Base-by-base conservation (phyloP, 2,888 invertebrate species). In the Ochropleura plecta region DNA sequence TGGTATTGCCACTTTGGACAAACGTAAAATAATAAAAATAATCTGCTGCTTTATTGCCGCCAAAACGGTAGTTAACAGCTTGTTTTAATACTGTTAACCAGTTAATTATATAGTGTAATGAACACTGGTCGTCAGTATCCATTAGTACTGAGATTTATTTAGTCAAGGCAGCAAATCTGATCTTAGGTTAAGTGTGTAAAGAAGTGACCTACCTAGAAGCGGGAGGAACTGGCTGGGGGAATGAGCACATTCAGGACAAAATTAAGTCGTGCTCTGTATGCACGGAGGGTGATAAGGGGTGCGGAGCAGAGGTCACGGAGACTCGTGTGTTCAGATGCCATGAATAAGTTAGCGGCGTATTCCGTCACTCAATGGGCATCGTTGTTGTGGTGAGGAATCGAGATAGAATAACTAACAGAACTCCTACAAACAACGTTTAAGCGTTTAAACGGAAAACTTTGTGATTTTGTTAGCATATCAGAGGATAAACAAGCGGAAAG, bases 341-440 rank as follows among this genome's bases (percentile, higher is more conserved):
- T 94, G 93, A 94, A 95, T 95, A 94, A 93, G 81, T 94, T 88
- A 94, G 88, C 84, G 84, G 77, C 79, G 85, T 89, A 91, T 91
- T 92, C 90, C 87, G 89, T 86, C 92, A 89, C 89, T 90, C 91
- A 91, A 92, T 90, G 90, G 88, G 87, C 89, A 90, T 88, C 86
- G 86, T 80, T 83, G 83, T 75, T 82, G 84, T 83, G 71, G 70
- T 44, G 20, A 79, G 68, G 46, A 62, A 76, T 70, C 59, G 46
- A 74, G 64, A 81, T 67, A 16, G 59, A 62, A 67, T 44, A 62
- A 18, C 48, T 71, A 18, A 18, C 10, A 64, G 51, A 67, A 51
- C 40, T 51, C 16, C 16, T 46, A 40, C 30, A 30, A n/a, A 77
- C 60, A 42, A 14, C 16, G 14, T 53, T 44, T 0, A n/a, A n/a